Base-by-base conservation (phyloP, 2,797 vertebrate species). In the Melanotaenia parkinsoni region DNA sequence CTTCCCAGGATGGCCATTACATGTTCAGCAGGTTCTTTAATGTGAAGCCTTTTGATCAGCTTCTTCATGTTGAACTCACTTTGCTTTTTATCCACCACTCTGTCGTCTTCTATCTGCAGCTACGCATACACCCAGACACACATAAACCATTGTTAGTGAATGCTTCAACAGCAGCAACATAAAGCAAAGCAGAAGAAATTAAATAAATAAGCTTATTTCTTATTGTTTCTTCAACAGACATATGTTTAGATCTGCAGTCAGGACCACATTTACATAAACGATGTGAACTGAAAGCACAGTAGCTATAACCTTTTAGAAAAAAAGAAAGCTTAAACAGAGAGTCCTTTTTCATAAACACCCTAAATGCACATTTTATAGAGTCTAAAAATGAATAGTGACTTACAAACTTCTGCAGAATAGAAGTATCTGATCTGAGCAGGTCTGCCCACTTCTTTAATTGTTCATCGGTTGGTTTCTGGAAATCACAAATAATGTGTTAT, bases 1-100 rank as follows among this genome's bases (percentile, higher is more conserved):
- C 71, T 94, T 28, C 96, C 96, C 80, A 97, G 90, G 58, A 97
- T 87, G 64, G 95, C 93, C 93, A 96, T 96, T 8, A 98, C 94
- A 0, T 93, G 79, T 66, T 97, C 90, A 0, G 95, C 95, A 7
- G 97, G 96, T 57, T 97, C 92, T 54, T 91, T 95, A 59, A 98
- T 96, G 79, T 96, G 97, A 58, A 98, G 91, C 51, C 43, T 88
- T 72, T 89, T 87, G 59, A 98, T 94, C 92, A 98, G 67, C 77
- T 95, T 96, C 94, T 97, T 98, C 47, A 98, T 68, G 16, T 91
- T 96, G 85, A 97, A 97, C 26, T 87, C 87, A 4, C 58, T 88
- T 67, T 93, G 91, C 50, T 92, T 91, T 82, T 95, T 93, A 84
- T 95, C 95, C 90, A 91, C 80, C 1, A 0, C 2, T 50, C 18